Evolutionary conservation across 2,797 vertebrate species (phyloP).

Genomic region (Smutsia temminckii): DNA sequence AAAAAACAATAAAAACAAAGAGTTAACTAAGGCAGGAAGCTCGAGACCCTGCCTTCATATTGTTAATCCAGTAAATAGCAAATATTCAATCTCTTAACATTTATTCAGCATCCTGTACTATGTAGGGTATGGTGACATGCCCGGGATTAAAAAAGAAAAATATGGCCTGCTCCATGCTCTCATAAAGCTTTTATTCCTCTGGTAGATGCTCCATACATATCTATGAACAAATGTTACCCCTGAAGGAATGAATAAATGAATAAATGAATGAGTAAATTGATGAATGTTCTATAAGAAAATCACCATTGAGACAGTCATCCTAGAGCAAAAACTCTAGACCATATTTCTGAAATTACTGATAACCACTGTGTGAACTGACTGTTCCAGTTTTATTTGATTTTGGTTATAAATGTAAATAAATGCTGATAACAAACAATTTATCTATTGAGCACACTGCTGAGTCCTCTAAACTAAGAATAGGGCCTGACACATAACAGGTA

Average conservation of each 20-base stretch:
- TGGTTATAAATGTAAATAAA: not conserved
- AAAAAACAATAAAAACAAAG: not conserved
- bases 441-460: not conserved
- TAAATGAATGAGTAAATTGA: not conserved
- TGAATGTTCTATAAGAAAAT: not conserved
- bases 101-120: not conserved
- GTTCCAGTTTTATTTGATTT: not conserved
- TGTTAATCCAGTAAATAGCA: not conserved
- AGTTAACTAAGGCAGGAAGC: not conserved
- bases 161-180: not conserved
- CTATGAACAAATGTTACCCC: not conserved
- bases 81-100: not conserved
- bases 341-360: not conserved
- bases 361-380: not conserved
- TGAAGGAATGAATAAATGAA: constrained; percentile 1
- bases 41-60: not conserved
- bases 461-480: not conserved
- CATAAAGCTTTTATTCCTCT: not conserved
- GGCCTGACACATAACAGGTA: not conserved
- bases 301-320: not conserved
- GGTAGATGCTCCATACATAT: not conserved
- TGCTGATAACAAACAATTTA: not conserved
- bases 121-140: not conserved
- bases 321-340: not conserved
- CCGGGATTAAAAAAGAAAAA: not conserved